Base-by-base conservation (phyloP, 2,888 invertebrate species). In the Caradrina clavipalpis region DNA sequence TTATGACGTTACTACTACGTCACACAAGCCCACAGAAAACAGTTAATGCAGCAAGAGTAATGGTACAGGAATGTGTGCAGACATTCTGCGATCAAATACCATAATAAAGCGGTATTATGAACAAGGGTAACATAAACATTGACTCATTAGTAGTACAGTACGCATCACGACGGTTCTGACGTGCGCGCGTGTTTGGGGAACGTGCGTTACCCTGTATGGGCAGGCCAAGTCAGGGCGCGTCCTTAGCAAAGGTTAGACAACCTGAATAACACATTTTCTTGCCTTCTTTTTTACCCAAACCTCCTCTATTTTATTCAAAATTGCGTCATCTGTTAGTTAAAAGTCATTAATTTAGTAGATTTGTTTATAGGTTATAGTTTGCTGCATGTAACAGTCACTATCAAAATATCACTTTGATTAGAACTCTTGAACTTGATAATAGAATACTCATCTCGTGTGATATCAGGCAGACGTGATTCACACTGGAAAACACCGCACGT, bases 91-190 rank as follows among this genome's bases (percentile, higher is more conserved):
- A 70, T 69, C 55, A 69, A 81, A 74, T 50, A 63, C 65, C 61
- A 72, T 74, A 85, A 75, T 76, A 71, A 61, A 66, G 73, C 68
- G 50, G 70, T 69, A 26, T 71, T 66, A 71, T 82, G 63, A 66
- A 70, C 67, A 65, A 68, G 67, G 59, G 69, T 56, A 70, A 70
- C 66, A 72, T 84, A 86, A 84, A 86, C 86, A 84, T 74, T 86
- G 86, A 86, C 67, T 85, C 86, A 86, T 74, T 66, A 51, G 31
- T 64, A 53, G 47, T 42, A 66, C 49, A 39, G 39, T 42, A 19
- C 51, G 35, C 59, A 69, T 68, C 69, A 69, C 78, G 78, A 75
- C 78, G 73, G 55, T 45, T n/a, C 53, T 78, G 78, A 81, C 82
- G 78, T 62, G 6, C 19, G 39, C 45, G 3, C 11, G 50, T 54